phyloP scores from a whole-genome alignment of 2,113 vertebrate species.

The Callipepla californica region DNA sequence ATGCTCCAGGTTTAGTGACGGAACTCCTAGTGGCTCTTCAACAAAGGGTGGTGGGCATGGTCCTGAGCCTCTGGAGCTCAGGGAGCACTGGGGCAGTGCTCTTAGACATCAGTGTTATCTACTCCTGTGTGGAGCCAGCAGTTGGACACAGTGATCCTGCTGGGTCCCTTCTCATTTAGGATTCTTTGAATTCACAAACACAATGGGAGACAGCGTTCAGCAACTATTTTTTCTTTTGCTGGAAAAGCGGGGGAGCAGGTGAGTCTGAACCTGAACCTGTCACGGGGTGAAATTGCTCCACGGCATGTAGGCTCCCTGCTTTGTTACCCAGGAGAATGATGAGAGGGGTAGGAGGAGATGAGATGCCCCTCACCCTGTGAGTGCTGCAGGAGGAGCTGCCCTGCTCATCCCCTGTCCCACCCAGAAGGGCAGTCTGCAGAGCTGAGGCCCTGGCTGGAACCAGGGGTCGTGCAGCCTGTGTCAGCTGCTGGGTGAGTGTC shows the following conservation, averaged over 20 bases:
- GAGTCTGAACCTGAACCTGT: neutral
- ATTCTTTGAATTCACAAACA: neutral
- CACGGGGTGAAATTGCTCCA: neutral
- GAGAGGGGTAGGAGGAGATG: neutral
- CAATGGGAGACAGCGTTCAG: neutral
- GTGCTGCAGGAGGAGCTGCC: neutral
- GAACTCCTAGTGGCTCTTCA: neutral
- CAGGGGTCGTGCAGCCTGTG: neutral
- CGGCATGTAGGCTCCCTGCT: neutral
- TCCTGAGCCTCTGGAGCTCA: too few relatives aligned
- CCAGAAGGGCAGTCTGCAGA: neutral
- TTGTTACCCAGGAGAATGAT: neutral
- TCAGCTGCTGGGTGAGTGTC: neutral
- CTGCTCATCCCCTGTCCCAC: fast-evolving
- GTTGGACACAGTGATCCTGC: too few relatives aligned
- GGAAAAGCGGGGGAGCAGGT: neutral
- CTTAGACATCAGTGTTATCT: too few relatives aligned
- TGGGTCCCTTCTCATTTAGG: too few relatives aligned
- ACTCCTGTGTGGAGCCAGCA: too few relatives aligned
- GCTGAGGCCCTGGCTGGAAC: neutral
- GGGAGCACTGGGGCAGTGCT: too few relatives aligned
- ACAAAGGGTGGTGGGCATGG: too few relatives aligned
- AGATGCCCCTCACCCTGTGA: fast-evolving
- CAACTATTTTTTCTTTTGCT: neutral
- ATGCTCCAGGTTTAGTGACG: neutral